Base-by-base conservation (phyloP, 1,140 invertebrate genomes). In the Gonioctena quinquepunctata region DNA sequence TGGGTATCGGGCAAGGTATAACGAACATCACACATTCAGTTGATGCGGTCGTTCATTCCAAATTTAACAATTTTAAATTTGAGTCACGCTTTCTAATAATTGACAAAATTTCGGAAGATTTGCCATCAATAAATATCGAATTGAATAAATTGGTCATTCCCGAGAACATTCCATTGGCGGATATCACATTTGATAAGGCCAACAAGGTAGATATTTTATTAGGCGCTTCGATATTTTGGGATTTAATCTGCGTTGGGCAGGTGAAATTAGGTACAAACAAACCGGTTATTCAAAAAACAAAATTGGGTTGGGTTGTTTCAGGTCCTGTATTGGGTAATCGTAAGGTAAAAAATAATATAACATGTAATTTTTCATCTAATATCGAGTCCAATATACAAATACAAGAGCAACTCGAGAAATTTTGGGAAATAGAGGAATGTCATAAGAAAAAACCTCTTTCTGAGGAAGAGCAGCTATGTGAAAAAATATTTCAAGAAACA, bases 391-490 rank as follows among this genome's bases (percentile, higher is more conserved):
- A 42, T 13, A n/a, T 42, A 42, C 28, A 42, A n/a, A 42, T 18
- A 54, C 50, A 19, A 19, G n/a, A 54, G 18, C 50, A 54, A 54
- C 13, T 60, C 2, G 16, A 28, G 3, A 25, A 33, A 27, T 60
- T 60, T 60, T 60, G 57, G 57, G 6, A 60, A 18, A 18, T 60
- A 13, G 57, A 60, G 19, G 26, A 60, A 5, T 60, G 13, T 27
- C 23, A 60, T 11, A 8, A 42, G n/a, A 33, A 33, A 33, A 33
- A 33, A 33, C 28, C 28, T 11, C n/a, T 33, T 7, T 33, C 28
- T 2, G n/a, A n/a, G 28, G 28, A 42, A 13, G 28, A 42, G 28
- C 28, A 11, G 8, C 2, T 11, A 8, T 42, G 28, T 42, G 28
- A 33, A 33, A 33, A 33, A 33, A 33, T 60, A 25, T 60, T 60